Evolutionary conservation across 1,140 invertebrate genomes (phyloP).

Genomic region (Ephestia elutella): DNA sequence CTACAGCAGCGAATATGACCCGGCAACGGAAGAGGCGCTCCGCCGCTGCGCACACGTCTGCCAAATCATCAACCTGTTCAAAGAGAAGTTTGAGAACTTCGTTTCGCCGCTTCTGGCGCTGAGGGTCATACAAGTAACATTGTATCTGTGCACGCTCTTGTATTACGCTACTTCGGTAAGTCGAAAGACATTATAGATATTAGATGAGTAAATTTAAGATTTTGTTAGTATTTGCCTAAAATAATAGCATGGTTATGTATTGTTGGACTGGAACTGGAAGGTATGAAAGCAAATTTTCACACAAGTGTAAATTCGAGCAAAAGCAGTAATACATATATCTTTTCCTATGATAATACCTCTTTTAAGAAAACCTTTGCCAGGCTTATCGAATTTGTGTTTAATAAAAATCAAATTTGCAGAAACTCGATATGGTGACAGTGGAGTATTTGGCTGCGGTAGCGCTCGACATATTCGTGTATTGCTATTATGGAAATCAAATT

Average conservation of each 20-base stretch:
- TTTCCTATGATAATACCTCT: no score
- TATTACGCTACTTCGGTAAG: slow-evolving; percentile 53
- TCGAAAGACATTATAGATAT: no score
- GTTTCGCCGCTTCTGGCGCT: slow-evolving; percentile 53
- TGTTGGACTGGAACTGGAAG: no score
- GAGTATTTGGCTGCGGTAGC: slow-evolving; percentile 58
- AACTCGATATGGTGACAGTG: slow-evolving; percentile 57
- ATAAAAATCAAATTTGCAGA: slow-evolving; percentile 35
- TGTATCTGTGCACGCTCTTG: slow-evolving; percentile 56
- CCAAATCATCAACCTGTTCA: slow-evolving; percentile 37
- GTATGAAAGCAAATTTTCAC: no score
- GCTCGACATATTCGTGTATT: slow-evolving; percentile 58
- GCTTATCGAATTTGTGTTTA: no score
- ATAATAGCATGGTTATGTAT: no score
- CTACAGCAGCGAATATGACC: slow-evolving; percentile 35
- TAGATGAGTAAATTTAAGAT: no score
- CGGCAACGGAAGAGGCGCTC: slow-evolving; percentile 32
- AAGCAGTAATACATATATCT: no score
- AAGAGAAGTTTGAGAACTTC: slow-evolving; percentile 44
- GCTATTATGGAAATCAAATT: slow-evolving; percentile 59
- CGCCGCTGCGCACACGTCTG: slow-evolving; percentile 38
- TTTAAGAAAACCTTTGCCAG: no score
- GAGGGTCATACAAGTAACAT: slow-evolving; percentile 52
- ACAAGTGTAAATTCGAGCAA: no score
- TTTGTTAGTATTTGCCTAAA: no score